Conservation (phyloP, 37 sponge, comb jelly and placozoan species). For the Eunapius fragilis region DNA sequence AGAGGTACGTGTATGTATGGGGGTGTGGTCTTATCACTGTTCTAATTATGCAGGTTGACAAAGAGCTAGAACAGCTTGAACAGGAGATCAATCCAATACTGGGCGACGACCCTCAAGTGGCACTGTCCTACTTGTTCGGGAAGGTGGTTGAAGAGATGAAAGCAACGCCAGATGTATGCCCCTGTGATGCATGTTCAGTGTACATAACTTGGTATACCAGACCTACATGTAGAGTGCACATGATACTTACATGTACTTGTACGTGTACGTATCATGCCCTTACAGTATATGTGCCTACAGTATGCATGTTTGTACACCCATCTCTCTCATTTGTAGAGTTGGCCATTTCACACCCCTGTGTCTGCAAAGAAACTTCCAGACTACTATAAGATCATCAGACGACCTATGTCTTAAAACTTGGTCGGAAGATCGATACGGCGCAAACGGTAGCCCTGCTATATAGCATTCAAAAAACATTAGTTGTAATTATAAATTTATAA, state of each 20-base stretch:
- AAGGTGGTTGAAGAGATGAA: constrained; percentile 71
- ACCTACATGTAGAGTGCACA: background rate
- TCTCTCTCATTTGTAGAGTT: constrained; percentile 49
- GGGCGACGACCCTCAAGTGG: constrained; percentile 76
- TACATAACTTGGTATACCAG: no score
- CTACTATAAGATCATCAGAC: constrained; percentile 83
- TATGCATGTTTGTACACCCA: background rate
- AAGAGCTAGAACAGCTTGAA: constrained; percentile 80
- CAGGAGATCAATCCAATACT: constrained; percentile 75
- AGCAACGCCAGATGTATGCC: constrained; percentile 61
- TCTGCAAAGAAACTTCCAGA: constrained; percentile 89
- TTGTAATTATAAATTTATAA: no score
- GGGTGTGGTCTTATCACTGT: background rate
- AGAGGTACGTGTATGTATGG: constrained; percentile 23
- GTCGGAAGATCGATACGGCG: no score
- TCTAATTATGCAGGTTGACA: constrained; percentile 33
- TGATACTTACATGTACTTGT: background rate
- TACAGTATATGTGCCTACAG: no score
- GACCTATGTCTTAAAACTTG: constrained; percentile 93
- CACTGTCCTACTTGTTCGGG: constrained; percentile 60
- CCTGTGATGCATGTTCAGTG: background rate
- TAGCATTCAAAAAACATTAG: no score
- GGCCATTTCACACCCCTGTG: constrained; percentile 89
- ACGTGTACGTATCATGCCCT: no score
- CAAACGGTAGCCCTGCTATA: constrained; percentile 81